A percentile compares a stretch with the other conserved stretches of the same genome.
Conservation (phyloP, 1,140 invertebrate species). For the Tribolium madens region DNA sequence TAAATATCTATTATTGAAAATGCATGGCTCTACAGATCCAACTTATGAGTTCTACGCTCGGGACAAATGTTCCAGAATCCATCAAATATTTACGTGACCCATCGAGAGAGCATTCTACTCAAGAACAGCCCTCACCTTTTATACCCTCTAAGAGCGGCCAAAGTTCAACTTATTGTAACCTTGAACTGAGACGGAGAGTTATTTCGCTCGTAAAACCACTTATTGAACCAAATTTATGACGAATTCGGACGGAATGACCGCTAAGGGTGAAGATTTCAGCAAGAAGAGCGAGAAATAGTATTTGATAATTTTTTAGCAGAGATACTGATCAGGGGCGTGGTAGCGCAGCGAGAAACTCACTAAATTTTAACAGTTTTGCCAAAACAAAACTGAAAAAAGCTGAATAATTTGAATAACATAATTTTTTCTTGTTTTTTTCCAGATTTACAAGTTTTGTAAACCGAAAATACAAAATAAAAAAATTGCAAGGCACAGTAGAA, state of each 20-base stretch:
- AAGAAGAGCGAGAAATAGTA: too few species aligned
- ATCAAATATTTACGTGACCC: conserved; percentile 53
- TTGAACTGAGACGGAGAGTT: conserved; percentile 17
- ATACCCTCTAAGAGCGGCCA: conserved; percentile 17
- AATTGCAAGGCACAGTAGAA: too few species aligned
- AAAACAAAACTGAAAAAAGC: too few species aligned
- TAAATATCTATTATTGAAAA: conserved; percentile 54
- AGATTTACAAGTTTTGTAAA: too few species aligned
- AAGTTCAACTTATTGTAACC: conserved; percentile 34
- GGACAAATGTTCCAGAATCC: conserved; percentile 50
- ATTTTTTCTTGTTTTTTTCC: too few species aligned
- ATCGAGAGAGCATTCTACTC: conserved; percentile 46
- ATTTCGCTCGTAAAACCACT: conserved; percentile 10
- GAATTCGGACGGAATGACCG: conserved; percentile 11
- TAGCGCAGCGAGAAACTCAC: too few species aligned
- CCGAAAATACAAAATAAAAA: too few species aligned
- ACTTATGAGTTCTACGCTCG: conserved; percentile 48
- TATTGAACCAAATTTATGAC: conserved; percentile 32
- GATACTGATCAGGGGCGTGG: too few species aligned
- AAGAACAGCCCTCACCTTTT: conserved; percentile 37
- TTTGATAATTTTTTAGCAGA: too few species aligned
- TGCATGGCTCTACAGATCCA: conserved; percentile 49
- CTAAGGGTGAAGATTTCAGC: too few species aligned
- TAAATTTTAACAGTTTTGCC: too few species aligned
- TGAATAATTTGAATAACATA: too few species aligned